A percentile compares a stretch with the other conserved stretches of the same genome.
phyloP scores from a whole-genome alignment of 2,113 vertebrate genomes.

The Cynocephalus volans region DNA sequence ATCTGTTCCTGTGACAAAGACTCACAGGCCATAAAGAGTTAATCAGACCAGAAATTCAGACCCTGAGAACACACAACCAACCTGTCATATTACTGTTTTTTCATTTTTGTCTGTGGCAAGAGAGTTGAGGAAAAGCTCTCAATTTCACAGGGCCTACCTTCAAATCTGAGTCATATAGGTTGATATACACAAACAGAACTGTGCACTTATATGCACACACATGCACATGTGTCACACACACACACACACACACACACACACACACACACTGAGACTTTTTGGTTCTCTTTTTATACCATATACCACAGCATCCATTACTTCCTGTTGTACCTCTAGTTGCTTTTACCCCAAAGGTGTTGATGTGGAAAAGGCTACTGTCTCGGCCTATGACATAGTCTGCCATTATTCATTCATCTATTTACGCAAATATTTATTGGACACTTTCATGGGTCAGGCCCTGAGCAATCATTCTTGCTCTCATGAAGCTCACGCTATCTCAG shows the following conservation, averaged over 20 bases:
- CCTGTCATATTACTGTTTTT: not conserved
- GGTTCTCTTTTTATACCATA: not conserved
- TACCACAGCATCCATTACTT: not conserved
- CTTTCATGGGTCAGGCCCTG: not conserved
- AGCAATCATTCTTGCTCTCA: not conserved
- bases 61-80: not conserved
- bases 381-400: not conserved
- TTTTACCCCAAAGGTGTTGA: not conserved
- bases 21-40: not conserved
- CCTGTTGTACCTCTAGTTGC: not conserved
- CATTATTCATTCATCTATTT: not conserved
- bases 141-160: not conserved
- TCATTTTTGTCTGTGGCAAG: not conserved
- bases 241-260: not conserved
- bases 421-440: not conserved
- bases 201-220: not conserved
- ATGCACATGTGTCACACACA: not conserved
- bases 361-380: not conserved
- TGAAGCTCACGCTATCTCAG: not conserved
- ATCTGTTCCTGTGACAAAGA: not conserved
- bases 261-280: not conserved
- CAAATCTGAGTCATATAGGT: not conserved
- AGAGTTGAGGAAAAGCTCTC: not conserved
- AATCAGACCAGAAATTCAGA: not conserved
- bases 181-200: not conserved